Conservation (phyloP, 2,797 vertebrate genomes). For the Melanotaenia pygmaea region DNA sequence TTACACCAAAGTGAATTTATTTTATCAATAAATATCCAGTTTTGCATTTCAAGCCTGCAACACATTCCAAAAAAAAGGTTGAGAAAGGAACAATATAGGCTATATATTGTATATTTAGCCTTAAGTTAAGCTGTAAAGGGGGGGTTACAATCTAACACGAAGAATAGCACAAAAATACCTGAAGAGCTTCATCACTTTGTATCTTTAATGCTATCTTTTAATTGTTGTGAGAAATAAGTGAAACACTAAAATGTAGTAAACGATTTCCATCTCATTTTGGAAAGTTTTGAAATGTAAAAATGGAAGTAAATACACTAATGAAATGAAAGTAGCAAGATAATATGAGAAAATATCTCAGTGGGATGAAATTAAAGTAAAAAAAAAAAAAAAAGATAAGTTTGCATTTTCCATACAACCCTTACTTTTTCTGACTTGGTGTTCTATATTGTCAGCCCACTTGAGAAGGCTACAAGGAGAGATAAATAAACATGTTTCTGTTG, state of each 20-base stretch:
- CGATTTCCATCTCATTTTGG: background rate
- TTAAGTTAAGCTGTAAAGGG: too few relatives aligned
- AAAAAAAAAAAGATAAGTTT: background rate
- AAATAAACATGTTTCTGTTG: constrained; percentile 12
- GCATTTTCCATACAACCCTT: background rate
- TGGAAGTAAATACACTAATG: background rate
- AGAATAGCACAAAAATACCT: background rate
- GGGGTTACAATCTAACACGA: background rate
- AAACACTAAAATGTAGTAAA: too few relatives aligned
- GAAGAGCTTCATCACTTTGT: background rate
- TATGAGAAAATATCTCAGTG: background rate
- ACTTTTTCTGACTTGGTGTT: background rate
- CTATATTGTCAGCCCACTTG: constrained; percentile 8
- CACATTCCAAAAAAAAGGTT: too few relatives aligned
- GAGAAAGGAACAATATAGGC: too few relatives aligned
- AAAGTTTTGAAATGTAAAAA: background rate
- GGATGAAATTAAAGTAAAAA: background rate
- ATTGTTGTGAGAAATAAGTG: background rate
- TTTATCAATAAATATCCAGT: too few relatives aligned
- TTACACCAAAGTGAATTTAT: too few relatives aligned
- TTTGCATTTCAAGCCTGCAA: too few relatives aligned
- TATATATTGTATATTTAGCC: too few relatives aligned
- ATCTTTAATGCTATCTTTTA: background rate
- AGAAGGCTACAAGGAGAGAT: constrained; percentile 22
- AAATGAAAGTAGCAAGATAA: background rate